Conservation (phyloP, 64 coral and sea anemone species). For the Montipora efflorescens region DNA sequence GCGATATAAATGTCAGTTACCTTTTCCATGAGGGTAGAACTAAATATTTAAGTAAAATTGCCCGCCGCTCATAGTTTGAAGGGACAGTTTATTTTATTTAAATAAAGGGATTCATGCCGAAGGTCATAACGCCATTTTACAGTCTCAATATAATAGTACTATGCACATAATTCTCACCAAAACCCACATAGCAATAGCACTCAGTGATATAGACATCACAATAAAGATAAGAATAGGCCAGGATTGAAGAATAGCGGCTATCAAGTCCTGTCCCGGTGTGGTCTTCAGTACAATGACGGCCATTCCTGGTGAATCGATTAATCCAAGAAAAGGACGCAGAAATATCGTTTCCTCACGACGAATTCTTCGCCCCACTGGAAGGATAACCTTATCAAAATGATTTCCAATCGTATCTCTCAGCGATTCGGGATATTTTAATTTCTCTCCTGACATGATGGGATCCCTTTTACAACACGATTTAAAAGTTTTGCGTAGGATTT, state of each 20-base stretch:
- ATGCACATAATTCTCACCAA: conserved; percentile 60
- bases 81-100: no score
- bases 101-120: no score
- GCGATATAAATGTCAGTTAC: no score
- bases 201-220: conserved; percentile 65
- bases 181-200: conserved; percentile 79
- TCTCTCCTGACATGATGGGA: background rate
- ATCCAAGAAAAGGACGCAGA: conserved; percentile 59
- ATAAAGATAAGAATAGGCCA: conserved; percentile 96
- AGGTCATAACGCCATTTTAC: no score
- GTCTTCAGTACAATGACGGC: conserved; percentile 66
- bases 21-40: no score
- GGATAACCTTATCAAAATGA: conserved; percentile 23
- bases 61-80: no score
- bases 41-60: no score
- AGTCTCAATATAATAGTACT: no score
- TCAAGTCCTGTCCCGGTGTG: conserved; percentile 71
- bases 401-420: background rate
- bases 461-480: conserved; percentile 63
- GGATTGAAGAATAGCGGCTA: conserved; percentile 77
- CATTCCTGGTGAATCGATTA: conserved; percentile 78
- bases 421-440: background rate
- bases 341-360: conserved; percentile 22
- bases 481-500: conserved; percentile 70
- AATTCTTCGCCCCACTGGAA: conserved; percentile 67